A percentile compares a stretch with the other conserved stretches of the same genome.
These are phyloP conservation scores for Phrynosoma platyrhinos DNA, from an alignment of 2,113 vertebrate genomes.

Conservation along the genomic window DNA sequence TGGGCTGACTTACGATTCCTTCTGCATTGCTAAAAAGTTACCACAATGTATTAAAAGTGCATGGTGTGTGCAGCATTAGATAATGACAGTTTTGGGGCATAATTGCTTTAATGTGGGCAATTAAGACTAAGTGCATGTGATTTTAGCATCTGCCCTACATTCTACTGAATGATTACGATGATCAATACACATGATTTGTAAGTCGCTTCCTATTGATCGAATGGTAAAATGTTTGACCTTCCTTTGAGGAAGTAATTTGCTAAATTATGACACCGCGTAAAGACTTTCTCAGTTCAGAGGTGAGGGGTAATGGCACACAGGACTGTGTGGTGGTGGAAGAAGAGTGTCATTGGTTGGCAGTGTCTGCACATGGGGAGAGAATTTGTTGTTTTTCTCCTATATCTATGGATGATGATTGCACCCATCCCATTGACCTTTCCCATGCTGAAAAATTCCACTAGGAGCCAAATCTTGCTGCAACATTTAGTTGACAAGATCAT, in stretches of 20 bases:
- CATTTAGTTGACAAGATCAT: fast-evolving
- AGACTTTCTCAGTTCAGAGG: conserved; percentile 74
- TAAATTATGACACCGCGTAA: conserved; percentile 79
- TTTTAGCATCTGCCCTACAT: conserved; percentile 92
- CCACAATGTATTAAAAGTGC: conserved; percentile 69
- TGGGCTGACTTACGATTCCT: conserved; percentile 81
- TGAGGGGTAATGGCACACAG: conserved; percentile 68
- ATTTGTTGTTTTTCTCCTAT: conserved; percentile 17
- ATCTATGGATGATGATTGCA: conserved; percentile 10
- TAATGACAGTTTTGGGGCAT: conserved; percentile 87
- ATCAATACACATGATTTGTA: conserved; percentile 96
- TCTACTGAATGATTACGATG: conserved; percentile 84
- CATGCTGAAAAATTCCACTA: neutral
- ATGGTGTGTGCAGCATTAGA: conserved; percentile 81
- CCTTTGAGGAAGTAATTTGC: conserved; percentile 81
- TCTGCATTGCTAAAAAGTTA: conserved; percentile 78
- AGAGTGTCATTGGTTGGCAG: neutral
- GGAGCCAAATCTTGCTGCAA: conserved; percentile 11
- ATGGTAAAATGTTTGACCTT: conserved; percentile 89
- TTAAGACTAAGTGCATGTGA: conserved; percentile 94
- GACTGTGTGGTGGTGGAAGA: neutral
- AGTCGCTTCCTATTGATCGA: conserved; percentile 85
- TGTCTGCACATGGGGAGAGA: neutral
- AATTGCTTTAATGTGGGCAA: conserved; percentile 94
- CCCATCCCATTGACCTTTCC: conserved; percentile 44